These are phyloP conservation scores for Rhombomys opimus DNA, from an alignment of 2,113 vertebrate species.

Conservation along the genomic window DNA sequence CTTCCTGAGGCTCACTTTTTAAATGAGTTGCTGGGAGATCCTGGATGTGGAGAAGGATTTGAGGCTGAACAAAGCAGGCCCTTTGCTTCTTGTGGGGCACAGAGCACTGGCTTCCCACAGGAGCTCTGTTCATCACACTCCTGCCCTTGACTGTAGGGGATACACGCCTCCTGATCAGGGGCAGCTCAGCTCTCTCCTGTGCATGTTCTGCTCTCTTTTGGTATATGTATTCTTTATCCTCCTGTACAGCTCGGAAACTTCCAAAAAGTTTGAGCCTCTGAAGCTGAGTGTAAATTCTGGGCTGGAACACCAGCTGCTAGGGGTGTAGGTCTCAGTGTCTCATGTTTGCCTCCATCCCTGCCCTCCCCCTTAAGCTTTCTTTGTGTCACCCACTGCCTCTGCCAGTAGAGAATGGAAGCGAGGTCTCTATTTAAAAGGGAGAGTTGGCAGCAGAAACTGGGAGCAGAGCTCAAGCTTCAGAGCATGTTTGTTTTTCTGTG, in stretches of 20 bases:
- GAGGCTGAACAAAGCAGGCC: conserved; percentile 47
- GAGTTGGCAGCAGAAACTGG: conserved; percentile 47
- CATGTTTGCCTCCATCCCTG: background rate
- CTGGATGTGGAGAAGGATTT: conserved; percentile 17
- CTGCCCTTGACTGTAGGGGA: background rate
- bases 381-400: conserved; percentile 1
- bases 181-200: background rate
- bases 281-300: background rate
- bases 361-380: background rate
- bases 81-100: conserved; percentile 6
- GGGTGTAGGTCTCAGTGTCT: background rate
- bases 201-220: background rate
- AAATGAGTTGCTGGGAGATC: conserved; percentile 56
- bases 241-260: background rate
- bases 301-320: background rate
- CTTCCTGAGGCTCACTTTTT: conserved; percentile 74
- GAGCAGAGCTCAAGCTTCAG: conserved; percentile 12
- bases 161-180: background rate
- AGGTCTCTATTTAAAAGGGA: conserved; percentile 67
- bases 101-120: conserved; percentile 5
- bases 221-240: background rate
- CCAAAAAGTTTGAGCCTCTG: background rate
- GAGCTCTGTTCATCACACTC: background rate
- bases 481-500: conserved; percentile 55
- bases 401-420: conserved; percentile 44